Percentiles rank a stretch among this genome's conserved stretches.
Conservation (phyloP, 1,140 invertebrate species). For the Lordiphosa stackelbergi region DNA sequence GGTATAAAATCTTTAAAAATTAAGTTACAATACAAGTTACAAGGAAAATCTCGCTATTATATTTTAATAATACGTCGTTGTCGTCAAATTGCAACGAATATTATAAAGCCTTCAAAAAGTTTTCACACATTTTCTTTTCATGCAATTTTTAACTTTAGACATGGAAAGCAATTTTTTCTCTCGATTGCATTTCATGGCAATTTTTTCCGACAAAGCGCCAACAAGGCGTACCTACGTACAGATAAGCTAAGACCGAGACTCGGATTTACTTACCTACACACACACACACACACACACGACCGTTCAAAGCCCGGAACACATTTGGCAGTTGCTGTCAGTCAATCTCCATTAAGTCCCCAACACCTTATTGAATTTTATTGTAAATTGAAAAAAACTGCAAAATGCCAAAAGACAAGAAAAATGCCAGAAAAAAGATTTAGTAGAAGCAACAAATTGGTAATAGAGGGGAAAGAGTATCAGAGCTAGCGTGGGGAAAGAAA, state of each 20-base stretch:
- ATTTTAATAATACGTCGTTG: conserved; percentile 16
- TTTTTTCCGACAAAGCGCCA: conserved; percentile 5
- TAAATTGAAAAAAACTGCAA: conserved; percentile 63
- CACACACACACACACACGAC: conserved; percentile 4
- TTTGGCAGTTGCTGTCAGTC: conserved; percentile 68
- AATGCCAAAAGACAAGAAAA: conserved; percentile 21
- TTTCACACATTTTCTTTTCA: conserved; percentile 6
- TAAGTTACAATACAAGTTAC: no score
- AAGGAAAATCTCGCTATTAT: conserved; percentile 9
- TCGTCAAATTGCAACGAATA: neutral
- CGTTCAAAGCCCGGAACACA: conserved; percentile 34
- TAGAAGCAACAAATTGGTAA: conserved; percentile 39
- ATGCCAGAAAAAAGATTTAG: conserved; percentile 40
- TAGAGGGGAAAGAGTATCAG: neutral
- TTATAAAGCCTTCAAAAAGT: neutral
- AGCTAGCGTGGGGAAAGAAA: neutral
- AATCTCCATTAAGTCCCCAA: conserved; percentile 70
- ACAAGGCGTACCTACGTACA: conserved; percentile 6
- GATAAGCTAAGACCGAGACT: conserved; percentile 38
- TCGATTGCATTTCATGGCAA: conserved; percentile 33
- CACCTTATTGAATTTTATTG: conserved; percentile 74
- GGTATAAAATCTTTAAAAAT: no score
- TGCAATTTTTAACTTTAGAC: conserved; percentile 19
- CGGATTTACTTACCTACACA: conserved; percentile 36
- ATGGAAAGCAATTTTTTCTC: conserved; percentile 21